Percentiles rank a stretch among this genome's conserved stretches.
phyloP scores from a whole-genome alignment of 2,113 vertebrate genomes.

The Triplophysa tibetana region DNA sequence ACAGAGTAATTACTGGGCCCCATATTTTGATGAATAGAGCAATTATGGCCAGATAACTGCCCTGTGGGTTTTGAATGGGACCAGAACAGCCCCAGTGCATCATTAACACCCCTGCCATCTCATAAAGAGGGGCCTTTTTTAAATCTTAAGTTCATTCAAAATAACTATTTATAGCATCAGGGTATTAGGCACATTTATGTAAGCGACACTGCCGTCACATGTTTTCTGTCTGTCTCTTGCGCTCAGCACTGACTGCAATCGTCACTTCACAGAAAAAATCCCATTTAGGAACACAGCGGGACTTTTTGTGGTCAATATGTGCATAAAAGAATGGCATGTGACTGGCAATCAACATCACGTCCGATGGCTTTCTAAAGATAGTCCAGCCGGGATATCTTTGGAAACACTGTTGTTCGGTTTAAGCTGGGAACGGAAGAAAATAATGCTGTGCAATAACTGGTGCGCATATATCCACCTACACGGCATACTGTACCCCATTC shows the following conservation, averaged over 20 bases:
- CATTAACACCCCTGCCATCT: conserved; percentile 63
- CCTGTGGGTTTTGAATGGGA: conserved; percentile 58
- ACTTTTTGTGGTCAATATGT: conserved; percentile 10
- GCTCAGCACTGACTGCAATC: conserved; percentile 39
- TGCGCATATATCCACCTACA: neutral
- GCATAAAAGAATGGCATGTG: conserved; percentile 2
- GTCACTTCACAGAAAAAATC: neutral
- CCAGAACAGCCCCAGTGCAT: conserved; percentile 43
- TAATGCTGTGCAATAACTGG: conserved; percentile 5
- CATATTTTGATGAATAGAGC: conserved; percentile 72
- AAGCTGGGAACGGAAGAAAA: neutral
- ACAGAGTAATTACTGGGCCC: conserved; percentile 69
- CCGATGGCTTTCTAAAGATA: conserved; percentile 37
- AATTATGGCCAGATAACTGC: conserved; percentile 69
- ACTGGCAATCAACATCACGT: conserved; percentile 3
- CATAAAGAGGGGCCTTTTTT: conserved; percentile 53
- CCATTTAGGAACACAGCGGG: conserved; percentile 5
- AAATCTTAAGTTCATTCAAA: conserved; percentile 59
- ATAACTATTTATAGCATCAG: conserved; percentile 66
- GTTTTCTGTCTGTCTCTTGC: conserved; percentile 10
- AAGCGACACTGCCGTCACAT: conserved; percentile 39
- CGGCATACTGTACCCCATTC: neutral
- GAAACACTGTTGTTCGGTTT: conserved; percentile 34
- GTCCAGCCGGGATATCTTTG: conserved; percentile 41
- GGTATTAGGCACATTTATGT: conserved; percentile 61